Conservation (phyloP, 2,888 invertebrate genomes). For the Iselma pallidipennis region DNA sequence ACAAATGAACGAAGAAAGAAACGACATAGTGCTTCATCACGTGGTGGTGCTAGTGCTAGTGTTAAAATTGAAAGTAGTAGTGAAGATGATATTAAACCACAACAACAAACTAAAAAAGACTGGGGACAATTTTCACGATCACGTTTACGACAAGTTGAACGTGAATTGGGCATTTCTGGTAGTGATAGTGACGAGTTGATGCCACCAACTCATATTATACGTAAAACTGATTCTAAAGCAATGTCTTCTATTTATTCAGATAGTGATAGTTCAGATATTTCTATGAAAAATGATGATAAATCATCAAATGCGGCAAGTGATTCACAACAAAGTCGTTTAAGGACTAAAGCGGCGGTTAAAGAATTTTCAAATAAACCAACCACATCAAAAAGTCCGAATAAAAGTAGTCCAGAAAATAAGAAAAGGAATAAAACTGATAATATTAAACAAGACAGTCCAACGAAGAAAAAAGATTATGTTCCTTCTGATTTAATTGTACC, state of each 20-base stretch:
- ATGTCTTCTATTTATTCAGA: constrained; percentile 84
- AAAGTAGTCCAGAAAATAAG: constrained; percentile 45
- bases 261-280: constrained; percentile 65
- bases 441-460: constrained; percentile 31
- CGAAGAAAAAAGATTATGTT: constrained; percentile 59
- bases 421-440: constrained; percentile 40
- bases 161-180: constrained; percentile 70
- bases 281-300: constrained; percentile 64
- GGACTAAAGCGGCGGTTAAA: constrained; percentile 85
- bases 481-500: constrained; percentile 87
- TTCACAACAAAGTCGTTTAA: constrained; percentile 68
- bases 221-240: constrained; percentile 45
- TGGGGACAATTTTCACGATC: constrained; percentile 57
- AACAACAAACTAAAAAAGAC: constrained; percentile 55
- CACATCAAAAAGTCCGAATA: constrained; percentile 42
- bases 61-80: constrained; percentile 63
- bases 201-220: constrained; percentile 62
- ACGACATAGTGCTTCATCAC: constrained; percentile 45
- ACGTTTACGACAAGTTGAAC: constrained; percentile 73
- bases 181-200: constrained; percentile 81
- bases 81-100: constrained; percentile 62
- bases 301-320: constrained; percentile 69
- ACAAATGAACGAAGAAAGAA: constrained; percentile 45
- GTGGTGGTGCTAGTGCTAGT: constrained; percentile 17
- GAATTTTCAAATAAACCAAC: constrained; percentile 67